These are phyloP conservation scores for Hyposoter dolosus DNA, from an alignment of 2,888 invertebrate genomes.

Conservation along the genomic window DNA sequence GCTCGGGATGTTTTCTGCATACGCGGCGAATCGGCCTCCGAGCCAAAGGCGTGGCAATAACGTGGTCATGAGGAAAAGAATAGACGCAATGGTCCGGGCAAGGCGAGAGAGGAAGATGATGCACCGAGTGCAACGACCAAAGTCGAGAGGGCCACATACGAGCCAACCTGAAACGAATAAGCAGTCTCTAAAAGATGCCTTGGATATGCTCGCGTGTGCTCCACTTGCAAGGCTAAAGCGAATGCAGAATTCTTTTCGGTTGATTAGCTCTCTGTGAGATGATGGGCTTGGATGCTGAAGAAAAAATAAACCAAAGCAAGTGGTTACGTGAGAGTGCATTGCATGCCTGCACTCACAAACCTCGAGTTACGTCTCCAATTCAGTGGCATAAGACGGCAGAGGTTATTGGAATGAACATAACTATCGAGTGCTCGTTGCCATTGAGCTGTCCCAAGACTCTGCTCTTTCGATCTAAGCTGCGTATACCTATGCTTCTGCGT, in stretches of 20 bases:
- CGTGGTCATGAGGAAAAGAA: constrained; percentile 62
- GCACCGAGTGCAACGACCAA: constrained; percentile 66
- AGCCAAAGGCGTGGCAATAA: constrained; percentile 72
- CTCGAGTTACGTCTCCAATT: constrained; percentile 14
- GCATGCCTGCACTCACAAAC: constrained; percentile 25
- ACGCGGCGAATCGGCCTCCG: constrained; percentile 72
- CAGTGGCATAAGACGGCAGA: not conserved
- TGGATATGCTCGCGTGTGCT: constrained; percentile 47
- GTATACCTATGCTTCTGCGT: not conserved
- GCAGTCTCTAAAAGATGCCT: constrained; percentile 43
- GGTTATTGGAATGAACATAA: not conserved
- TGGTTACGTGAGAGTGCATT: constrained; percentile 73
- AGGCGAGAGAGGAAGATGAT: constrained; percentile 56
- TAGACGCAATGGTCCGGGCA: constrained; percentile 56
- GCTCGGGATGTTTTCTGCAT: constrained; percentile 79
- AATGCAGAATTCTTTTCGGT: constrained; percentile 75
- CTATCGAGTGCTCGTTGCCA: not conserved
- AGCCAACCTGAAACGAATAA: constrained; percentile 34
- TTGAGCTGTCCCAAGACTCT: not conserved
- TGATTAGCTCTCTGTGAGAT: constrained; percentile 76
- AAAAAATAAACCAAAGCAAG: constrained; percentile 72
- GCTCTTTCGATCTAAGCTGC: not conserved
- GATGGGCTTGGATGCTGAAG: constrained; percentile 55
- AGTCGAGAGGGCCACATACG: constrained; percentile 69
- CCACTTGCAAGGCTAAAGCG: constrained; percentile 58